These are phyloP conservation scores for Tursiops truncatus DNA, from an alignment of 2,113 vertebrate genomes.

Conservation along the genomic window DNA sequence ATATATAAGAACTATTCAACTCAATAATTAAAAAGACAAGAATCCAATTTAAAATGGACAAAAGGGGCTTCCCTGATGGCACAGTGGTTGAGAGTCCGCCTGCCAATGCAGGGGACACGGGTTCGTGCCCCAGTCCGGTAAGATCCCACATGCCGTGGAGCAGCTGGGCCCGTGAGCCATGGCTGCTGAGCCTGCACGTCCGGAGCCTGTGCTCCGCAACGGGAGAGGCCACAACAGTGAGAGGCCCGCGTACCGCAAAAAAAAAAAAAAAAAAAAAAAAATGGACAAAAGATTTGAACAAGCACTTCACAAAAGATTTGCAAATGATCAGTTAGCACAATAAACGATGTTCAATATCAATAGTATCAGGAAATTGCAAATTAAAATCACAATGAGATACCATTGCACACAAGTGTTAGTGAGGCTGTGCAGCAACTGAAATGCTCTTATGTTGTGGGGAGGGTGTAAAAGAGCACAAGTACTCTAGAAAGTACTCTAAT, in stretches of 20 bases:
- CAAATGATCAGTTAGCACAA: background rate
- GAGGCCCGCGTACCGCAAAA: too few species aligned
- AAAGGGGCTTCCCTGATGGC: background rate
- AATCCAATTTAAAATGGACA: background rate
- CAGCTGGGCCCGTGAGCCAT: too few species aligned
- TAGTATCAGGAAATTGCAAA: background rate
- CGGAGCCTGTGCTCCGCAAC: too few species aligned
- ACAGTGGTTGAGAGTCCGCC: too few species aligned
- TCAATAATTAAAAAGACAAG: background rate
- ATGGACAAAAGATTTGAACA: background rate
- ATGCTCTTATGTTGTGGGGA: background rate
- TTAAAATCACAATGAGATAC: background rate
- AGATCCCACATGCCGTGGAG: too few species aligned
- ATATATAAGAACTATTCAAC: background rate
- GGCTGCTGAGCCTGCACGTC: too few species aligned
- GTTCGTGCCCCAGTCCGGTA: too few species aligned
- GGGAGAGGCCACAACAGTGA: too few species aligned
- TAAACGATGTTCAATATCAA: background rate
- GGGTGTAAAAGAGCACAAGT: background rate
- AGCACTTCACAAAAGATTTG: background rate
- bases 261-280: background rate
- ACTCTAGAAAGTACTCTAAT: background rate
- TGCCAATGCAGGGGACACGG: too few species aligned
- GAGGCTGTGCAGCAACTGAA: background rate
- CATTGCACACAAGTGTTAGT: background rate